Percentiles rank a stretch among this genome's conserved stretches.
Conservation (phyloP, 1,140 invertebrate species). For the Fopius arisanus region DNA sequence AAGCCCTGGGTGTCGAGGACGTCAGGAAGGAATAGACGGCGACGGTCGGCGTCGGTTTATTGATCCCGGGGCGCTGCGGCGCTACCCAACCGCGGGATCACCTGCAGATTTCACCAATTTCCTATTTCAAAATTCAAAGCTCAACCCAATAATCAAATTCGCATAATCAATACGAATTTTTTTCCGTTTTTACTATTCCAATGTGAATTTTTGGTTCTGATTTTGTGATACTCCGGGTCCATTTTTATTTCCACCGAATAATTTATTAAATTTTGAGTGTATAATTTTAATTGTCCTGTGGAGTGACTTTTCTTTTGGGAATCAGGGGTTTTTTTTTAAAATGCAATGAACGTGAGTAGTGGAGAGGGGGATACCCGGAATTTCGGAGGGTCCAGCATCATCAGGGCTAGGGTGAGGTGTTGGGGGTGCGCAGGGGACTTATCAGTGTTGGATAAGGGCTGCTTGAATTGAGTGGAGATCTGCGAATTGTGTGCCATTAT, state of each 20-base stretch:
- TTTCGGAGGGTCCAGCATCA: background rate
- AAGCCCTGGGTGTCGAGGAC: conserved; percentile 37
- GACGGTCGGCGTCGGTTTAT: conserved; percentile 63
- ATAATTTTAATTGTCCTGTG: too few relatives aligned
- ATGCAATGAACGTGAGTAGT: conserved; percentile 2
- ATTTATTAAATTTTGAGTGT: too few relatives aligned
- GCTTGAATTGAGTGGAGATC: conserved; percentile 14
- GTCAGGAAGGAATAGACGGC: conserved; percentile 55
- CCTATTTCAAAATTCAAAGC: background rate
- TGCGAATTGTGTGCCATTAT: background rate
- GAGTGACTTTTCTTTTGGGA: too few relatives aligned
- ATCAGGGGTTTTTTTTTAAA: background rate
- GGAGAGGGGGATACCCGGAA: background rate
- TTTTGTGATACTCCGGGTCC: too few relatives aligned
- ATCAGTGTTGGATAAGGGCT: conserved; percentile 10
- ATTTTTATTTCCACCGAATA: too few relatives aligned
- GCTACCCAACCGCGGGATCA: conserved; percentile 61
- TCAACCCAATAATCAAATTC: background rate
- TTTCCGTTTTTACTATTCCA: too few relatives aligned
- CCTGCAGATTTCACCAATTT: conserved; percentile 31
- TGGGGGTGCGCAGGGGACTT: background rate
- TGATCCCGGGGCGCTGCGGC: conserved; percentile 64
- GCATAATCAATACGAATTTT: too few relatives aligned
- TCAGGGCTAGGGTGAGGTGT: background rate
- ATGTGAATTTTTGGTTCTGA: too few relatives aligned